Evolutionary conservation across 2,888 invertebrate genomes (phyloP), one percentile per base, ranked within the genome.

Genomic region (Elgonia sp.): DNA sequence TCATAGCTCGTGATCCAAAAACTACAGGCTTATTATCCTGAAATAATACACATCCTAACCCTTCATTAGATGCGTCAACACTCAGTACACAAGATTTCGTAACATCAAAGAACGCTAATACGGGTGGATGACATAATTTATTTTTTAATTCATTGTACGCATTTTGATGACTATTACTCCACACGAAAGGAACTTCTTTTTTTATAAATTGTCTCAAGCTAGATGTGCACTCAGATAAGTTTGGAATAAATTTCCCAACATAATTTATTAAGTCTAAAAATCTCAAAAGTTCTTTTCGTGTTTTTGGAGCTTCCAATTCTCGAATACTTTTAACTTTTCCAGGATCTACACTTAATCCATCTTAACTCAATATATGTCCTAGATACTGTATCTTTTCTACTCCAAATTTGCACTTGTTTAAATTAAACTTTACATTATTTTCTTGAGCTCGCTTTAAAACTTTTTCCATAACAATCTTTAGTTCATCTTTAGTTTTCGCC

Each of bases 1-100:
- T 92, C 50, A 92, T 63, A 2, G 92, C 62, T 80, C 87, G 90
- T 0, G 91, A 91, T 9, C 89, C 91, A 85, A 92, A 92, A 18
- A 92, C 91, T 21, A 91, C 76, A 37, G 91, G 90, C 14, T 73
- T 53, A 46, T 84, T 63, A 67, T 92, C 84, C 89, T 93, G 92
- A 37, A 92, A 60, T 0, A 92, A 21, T 5, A 90, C 90, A 12
- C 86, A 81, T 9, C 90, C 87, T 21, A 89, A 21, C 2, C 87
- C 89, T 29, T 87, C 50, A 55, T 63, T 60, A 8, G 87, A 89
- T 2, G 89, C 87, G 63, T 89, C 89, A n/a, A 88, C 89, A 50
- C 83, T 85, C 21, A 90, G n/a, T n/a, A n/a, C n/a, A n/a, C n/a
- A 40, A 8, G 67, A 82, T 8, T 88, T 87, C 55, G 82, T 70